Evolutionary conservation across 2,888 invertebrate species (phyloP), one percentile per base, ranked within the genome.

Genomic region (Synanthedon vespiformis): DNA sequence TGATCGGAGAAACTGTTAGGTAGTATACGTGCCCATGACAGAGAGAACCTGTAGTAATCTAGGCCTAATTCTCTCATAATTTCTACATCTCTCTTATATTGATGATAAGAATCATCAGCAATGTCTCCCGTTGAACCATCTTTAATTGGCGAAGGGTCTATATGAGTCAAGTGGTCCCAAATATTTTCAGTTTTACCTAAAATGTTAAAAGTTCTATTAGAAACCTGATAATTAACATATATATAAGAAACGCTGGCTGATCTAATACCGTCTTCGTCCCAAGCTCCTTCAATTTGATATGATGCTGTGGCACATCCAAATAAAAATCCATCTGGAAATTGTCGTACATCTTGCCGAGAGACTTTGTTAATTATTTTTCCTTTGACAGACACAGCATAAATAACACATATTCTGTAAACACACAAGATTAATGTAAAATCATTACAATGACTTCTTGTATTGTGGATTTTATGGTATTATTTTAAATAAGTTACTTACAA

Each of bases 1-100:
- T 77, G 61, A 52, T 89, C 78, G 0, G 81, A 65, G 52, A 86
- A 85, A 47, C 90, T 90, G 22, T 82, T 88, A 0, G 92, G 91
- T 51, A 92, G 66, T 18, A 93, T 77, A 27, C 93, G 75, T 0
- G 90, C 60, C 93, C 92, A 93, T 0, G 91, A 86, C 12, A 90
- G 66, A 0, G 90, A 90, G 61, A 90, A 89, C 41, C 90, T 75
- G 64, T 90, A 90, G 58, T 76, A 83, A 55, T 89, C 76, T 0
- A 86, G 63, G 1, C 85, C 86, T 3, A 89, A 61, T 56, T 86
- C 74, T 40, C 77, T 70, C 56, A 88, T 61, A 65, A 88, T 74
- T 54, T 79, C 72, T 0, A 89, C 78, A 57, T 89, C 89, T 55
- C 91, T 87, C 61, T 88, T 78, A 63, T 88, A 90, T 56, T 85